Evolutionary conservation across 53 echinoderm and acorn worm species (phyloP).

Genomic region (Henricia sp.): DNA sequence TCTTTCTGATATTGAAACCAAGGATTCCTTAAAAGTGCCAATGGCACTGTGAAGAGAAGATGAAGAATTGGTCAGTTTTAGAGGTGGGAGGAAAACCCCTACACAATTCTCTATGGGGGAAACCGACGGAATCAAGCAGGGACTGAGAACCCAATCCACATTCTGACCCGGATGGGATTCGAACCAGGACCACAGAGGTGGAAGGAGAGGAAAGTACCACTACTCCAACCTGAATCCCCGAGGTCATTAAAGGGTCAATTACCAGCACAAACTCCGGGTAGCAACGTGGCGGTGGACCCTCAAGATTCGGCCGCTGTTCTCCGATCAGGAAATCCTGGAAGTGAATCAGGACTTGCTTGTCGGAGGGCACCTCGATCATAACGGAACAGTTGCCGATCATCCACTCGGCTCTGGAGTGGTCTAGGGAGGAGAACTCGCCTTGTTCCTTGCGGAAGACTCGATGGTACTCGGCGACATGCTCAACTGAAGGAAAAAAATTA

Average conservation of each 20-base stretch:
- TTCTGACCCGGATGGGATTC: no score
- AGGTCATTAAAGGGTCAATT: not conserved
- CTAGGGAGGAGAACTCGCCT: constrained; percentile 58
- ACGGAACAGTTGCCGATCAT: constrained; percentile 59
- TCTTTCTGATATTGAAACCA: not conserved
- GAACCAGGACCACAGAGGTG: no score
- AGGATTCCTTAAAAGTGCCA: not conserved
- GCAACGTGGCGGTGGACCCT: not conserved
- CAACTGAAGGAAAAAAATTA: no score
- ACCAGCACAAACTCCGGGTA: constrained; percentile 32
- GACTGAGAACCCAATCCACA: no score
- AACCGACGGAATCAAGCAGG: no score
- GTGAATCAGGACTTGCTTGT: constrained; percentile 38
- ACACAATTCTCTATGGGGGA: no score
- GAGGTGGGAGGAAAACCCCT: no score
- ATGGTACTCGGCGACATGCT: constrained; percentile 54
- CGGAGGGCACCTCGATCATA: constrained; percentile 56
- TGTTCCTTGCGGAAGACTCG: constrained; percentile 29
- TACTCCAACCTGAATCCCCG: no score
- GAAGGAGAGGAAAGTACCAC: no score
- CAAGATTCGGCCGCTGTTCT: constrained; percentile 7
- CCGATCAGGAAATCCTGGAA: constrained; percentile 66
- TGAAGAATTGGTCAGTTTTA: no score
- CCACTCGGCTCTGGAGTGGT: constrained; percentile 40
- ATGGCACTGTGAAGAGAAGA: no score